phyloP scores from a whole-genome alignment of 2,113 vertebrate genomes.

The Gobio gobio region DNA sequence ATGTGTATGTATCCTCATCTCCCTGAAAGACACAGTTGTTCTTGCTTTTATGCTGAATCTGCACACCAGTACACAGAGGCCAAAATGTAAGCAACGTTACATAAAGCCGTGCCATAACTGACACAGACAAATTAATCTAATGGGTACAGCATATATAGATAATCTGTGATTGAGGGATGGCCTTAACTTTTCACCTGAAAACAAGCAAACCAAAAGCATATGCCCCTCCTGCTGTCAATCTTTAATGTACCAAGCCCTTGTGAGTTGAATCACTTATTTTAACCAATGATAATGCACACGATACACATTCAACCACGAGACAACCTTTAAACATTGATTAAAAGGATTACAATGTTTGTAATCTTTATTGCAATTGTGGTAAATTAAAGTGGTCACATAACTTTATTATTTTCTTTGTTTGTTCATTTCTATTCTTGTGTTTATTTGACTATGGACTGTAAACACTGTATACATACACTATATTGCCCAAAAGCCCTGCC shows the following conservation, averaged over 20 bases:
- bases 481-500: too few species aligned
- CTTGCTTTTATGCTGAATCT: slow-evolving; percentile 13
- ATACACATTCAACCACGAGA: not conserved
- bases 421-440: not conserved
- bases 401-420: not conserved
- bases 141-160: slow-evolving; percentile 39
- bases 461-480: not conserved
- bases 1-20: slow-evolving; percentile 61
- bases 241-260: not conserved
- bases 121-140: not conserved
- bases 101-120: slow-evolving; percentile 55
- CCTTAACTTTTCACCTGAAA: slow-evolving; percentile 12
- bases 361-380: not conserved
- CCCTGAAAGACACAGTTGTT: slow-evolving; percentile 68
- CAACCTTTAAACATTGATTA: not conserved
- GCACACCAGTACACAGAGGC: slow-evolving; percentile 21
- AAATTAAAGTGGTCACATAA: not conserved
- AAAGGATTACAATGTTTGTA: not conserved
- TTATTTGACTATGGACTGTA: not conserved
- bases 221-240: not conserved
- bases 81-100: slow-evolving; percentile 47
- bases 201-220: slow-evolving; percentile 32
- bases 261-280: not conserved
- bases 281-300: not conserved
- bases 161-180: not conserved